These are phyloP conservation scores for Zaprionus bogoriensis DNA, from an alignment of 2,888 invertebrate species.

Conservation along the genomic window DNA sequence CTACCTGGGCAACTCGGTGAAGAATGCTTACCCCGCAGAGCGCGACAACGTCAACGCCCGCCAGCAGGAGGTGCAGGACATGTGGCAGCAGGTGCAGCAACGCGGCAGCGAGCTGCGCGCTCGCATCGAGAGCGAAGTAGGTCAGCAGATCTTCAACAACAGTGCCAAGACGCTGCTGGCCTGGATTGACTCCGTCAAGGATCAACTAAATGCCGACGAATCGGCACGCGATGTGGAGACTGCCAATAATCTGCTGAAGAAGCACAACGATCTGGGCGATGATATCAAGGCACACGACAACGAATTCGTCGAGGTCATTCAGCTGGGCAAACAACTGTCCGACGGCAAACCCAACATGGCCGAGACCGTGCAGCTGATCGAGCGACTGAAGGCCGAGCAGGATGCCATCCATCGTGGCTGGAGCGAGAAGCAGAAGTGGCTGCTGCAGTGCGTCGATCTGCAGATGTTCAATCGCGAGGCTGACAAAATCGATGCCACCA, in stretches of 20 bases:
- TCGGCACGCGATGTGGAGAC: constrained; percentile 94
- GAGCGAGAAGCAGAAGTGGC: constrained; percentile 92
- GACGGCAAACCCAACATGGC: constrained; percentile 88
- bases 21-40: constrained; percentile 95
- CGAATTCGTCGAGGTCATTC: constrained; percentile 92
- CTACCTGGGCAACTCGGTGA: constrained; percentile 94
- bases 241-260: constrained; percentile 94
- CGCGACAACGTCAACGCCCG: constrained; percentile 91
- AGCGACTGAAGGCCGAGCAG: constrained; percentile 89
- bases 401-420: constrained; percentile 90
- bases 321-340: constrained; percentile 89
- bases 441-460: constrained; percentile 93
- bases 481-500: constrained; percentile 97
- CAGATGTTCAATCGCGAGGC: constrained; percentile 97
- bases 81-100: constrained; percentile 94
- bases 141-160: constrained; percentile 90
- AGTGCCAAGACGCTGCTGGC: constrained; percentile 91
- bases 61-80: constrained; percentile 91
- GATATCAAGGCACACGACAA: constrained; percentile 95
- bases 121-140: constrained; percentile 95
- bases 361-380: constrained; percentile 90
- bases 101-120: constrained; percentile 93
- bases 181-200: constrained; percentile 92
- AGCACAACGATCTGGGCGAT: constrained; percentile 94
- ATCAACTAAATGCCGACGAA: constrained; percentile 90